Conservation (phyloP, 2,113 vertebrate genomes). For the Sterna hirundo region DNA sequence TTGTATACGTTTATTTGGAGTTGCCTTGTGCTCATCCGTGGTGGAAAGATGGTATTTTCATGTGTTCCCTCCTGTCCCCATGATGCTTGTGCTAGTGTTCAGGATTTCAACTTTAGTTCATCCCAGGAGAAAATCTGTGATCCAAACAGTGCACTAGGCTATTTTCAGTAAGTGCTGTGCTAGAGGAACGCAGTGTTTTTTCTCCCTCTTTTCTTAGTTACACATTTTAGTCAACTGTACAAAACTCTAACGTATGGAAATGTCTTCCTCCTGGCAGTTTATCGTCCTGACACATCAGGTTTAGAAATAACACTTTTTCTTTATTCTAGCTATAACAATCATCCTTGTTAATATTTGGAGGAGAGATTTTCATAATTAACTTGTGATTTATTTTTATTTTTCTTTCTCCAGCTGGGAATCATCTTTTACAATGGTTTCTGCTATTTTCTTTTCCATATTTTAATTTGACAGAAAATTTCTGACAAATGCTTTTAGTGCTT, state of each 20-base stretch:
- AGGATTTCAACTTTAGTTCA: not conserved
- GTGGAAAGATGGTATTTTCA: not conserved
- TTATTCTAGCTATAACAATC: not conserved
- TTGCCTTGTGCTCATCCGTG: rapidly evolving
- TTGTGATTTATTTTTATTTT: not conserved
- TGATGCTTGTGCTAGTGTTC: not conserved
- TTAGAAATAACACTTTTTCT: not conserved
- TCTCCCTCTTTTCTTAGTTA: not conserved
- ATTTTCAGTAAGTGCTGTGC: not conserved
- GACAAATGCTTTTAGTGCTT: not conserved
- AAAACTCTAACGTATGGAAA: not conserved
- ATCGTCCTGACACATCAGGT: not conserved
- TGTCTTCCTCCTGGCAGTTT: not conserved
- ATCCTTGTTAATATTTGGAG: not conserved
- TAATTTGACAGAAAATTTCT: not conserved
- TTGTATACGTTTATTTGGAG: not conserved
- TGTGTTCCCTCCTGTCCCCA: not conserved
- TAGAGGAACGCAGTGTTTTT: not conserved
- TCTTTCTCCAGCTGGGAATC: not conserved
- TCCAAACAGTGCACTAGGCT: not conserved
- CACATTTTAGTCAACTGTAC: not conserved
- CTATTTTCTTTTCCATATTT: not conserved
- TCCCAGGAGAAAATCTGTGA: not conserved
- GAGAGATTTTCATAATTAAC: not conserved
- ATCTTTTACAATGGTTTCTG: not conserved